phyloP scores from a whole-genome alignment of 2,888 invertebrate genomes.

The Rhyacophila evoluta region DNA sequence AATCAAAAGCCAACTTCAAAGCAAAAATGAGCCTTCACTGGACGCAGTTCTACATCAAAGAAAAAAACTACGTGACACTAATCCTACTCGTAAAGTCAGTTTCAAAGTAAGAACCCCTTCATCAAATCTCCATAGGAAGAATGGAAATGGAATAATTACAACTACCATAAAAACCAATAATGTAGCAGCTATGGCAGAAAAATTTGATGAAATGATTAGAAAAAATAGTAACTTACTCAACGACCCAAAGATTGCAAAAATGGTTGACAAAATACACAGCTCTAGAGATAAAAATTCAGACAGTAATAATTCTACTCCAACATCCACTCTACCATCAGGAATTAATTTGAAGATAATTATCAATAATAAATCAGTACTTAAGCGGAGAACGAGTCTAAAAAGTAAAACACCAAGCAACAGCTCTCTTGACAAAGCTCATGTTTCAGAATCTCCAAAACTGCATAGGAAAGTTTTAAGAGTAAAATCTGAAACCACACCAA shows the following conservation, averaged over 20 bases:
- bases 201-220: slow-evolving; percentile 75
- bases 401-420: slow-evolving; percentile 69
- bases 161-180: slow-evolving; percentile 70
- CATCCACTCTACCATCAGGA: slow-evolving; percentile 66
- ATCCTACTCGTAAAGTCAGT: slow-evolving; percentile 70
- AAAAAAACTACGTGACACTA: slow-evolving; percentile 32
- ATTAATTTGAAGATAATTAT: slow-evolving; percentile 68
- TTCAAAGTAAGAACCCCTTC: slow-evolving; percentile 72
- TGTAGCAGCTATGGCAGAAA: slow-evolving; percentile 77
- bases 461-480: slow-evolving; percentile 65
- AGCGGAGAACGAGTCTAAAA: slow-evolving; percentile 65
- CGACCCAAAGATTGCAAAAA: slow-evolving; percentile 70
- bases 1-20: slow-evolving; percentile 8
- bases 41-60: neutral
- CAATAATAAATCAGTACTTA: slow-evolving; percentile 64
- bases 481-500: slow-evolving; percentile 63
- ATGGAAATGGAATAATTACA: slow-evolving; percentile 64
- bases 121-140: slow-evolving; percentile 64
- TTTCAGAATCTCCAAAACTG: slow-evolving; percentile 59
- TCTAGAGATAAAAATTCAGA: slow-evolving; percentile 59
- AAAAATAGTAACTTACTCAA: slow-evolving; percentile 65
- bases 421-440: slow-evolving; percentile 64
- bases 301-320: slow-evolving; percentile 66
- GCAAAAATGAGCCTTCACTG: neutral
- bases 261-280: slow-evolving; percentile 65